Evolutionary conservation across 2,113 vertebrate species (phyloP).

Genomic region (Apodemus speciosus): DNA sequence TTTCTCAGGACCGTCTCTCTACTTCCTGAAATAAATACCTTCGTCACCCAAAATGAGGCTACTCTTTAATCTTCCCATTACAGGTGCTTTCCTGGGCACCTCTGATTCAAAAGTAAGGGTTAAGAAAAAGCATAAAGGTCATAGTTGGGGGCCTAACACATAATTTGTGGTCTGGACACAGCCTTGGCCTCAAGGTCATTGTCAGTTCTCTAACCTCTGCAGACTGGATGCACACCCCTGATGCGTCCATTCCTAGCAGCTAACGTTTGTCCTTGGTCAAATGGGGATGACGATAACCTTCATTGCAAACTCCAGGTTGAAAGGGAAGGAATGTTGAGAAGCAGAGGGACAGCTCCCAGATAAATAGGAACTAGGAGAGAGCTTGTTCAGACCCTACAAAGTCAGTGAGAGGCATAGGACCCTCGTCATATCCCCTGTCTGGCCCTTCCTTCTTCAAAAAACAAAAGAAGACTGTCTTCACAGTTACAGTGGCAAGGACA

Average conservation of each 20-base stretch:
- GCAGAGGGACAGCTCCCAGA: not conserved
- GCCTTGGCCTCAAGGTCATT: not conserved
- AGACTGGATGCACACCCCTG: not conserved
- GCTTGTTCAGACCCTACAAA: not conserved
- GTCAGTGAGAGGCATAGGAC: not conserved
- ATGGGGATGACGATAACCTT: not conserved
- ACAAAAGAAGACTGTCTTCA: not conserved
- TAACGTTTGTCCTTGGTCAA: not conserved
- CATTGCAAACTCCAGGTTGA: not conserved
- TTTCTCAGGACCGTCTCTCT: not conserved
- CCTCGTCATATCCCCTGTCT: accelerated
- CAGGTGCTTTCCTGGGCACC: not conserved
- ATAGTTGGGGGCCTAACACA: not conserved
- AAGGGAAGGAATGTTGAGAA: not conserved
- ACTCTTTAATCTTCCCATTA: not conserved
- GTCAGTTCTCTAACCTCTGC: not conserved
- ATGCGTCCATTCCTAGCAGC: not conserved
- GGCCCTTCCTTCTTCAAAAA: not conserved
- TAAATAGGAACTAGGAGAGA: not conserved
- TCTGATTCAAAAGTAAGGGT: not conserved
- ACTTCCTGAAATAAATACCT: not conserved
- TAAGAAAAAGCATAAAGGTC: not conserved
- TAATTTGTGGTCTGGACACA: not conserved
- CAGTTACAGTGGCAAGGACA: not conserved
- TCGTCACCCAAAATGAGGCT: not conserved